These are phyloP conservation scores for Cirrhinus molitorella DNA, from an alignment of 2,797 vertebrate species.

Conservation along the genomic window DNA sequence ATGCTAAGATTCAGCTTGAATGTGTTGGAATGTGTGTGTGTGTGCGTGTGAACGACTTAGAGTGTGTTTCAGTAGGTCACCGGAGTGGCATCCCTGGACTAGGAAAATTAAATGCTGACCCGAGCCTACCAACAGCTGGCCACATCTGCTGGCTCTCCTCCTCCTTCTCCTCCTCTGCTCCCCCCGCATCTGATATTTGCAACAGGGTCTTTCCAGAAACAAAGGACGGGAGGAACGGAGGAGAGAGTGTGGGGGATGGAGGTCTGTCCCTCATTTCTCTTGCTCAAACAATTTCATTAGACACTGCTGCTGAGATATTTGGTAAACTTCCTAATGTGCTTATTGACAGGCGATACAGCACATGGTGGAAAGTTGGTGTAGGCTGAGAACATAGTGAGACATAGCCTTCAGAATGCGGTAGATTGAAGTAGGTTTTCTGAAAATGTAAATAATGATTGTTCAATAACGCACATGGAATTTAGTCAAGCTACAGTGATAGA, in stretches of 20 bases:
- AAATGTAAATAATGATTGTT: background rate
- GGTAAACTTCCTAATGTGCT: slow-evolving; percentile 7
- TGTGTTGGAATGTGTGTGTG: slow-evolving; percentile 49
- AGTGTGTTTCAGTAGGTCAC: slow-evolving; percentile 49
- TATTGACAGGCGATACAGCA: background rate
- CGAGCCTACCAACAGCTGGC: slow-evolving; percentile 58
- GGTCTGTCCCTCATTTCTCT: slow-evolving; percentile 34
- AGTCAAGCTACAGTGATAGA: too few relatives aligned
- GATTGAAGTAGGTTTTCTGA: background rate
- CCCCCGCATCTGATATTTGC: background rate
- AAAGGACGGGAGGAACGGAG: slow-evolving; percentile 41
- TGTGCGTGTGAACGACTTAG: slow-evolving; percentile 20
- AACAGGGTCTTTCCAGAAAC: slow-evolving; percentile 47
- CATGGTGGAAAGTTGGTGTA: background rate
- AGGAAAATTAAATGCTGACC: slow-evolving; percentile 44
- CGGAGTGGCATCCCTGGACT: slow-evolving; percentile 67
- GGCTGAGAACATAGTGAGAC: background rate
- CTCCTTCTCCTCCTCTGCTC: background rate
- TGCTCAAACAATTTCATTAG: background rate
- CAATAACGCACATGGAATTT: too few relatives aligned
- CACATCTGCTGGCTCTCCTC: slow-evolving; percentile 55
- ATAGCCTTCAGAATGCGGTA: background rate
- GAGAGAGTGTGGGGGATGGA: slow-evolving; percentile 36
- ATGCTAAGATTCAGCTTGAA: slow-evolving; percentile 36
- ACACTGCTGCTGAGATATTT: slow-evolving; percentile 19